Base-by-base conservation (phyloP, 1,140 invertebrate species). In the Belonocnema kinseyi region DNA sequence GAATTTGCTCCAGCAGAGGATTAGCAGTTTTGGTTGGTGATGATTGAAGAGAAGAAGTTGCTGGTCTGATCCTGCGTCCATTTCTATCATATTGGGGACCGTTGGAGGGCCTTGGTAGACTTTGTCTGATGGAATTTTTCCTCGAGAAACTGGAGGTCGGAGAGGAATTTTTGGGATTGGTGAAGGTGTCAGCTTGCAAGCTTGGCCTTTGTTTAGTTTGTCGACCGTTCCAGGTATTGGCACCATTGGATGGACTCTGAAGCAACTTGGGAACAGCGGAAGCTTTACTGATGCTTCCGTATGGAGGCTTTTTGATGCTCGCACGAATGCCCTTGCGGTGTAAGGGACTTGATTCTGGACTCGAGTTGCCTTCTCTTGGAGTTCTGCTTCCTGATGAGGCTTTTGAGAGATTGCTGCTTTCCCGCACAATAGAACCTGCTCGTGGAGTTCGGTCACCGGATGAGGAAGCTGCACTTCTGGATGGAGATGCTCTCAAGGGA, bases 221-320 rank as follows among this genome's bases (percentile, higher is more conserved):
- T 10, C 95, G 91, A 3, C 95, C 95, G 80, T 93, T 94, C 95
- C 95, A 96, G 0, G 95, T 95, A 77, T 95, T 95, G 56, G 93
- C 93, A 40, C 82, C 90, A 78, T 77, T 86, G 8, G 85, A 46
- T 53, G 75, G 74, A 21, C 71, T 75, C 56, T 87, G 75, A 17
- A 74, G 54, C 50, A 76, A 71, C 61, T 77, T 77, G 75, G 40
- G 89, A 83, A 56, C 86, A 81, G 4, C 6, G 76, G 89, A 77
- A 83, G 91, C 80, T 86, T 92, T 76, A 85, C 90, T 86, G 78
- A 91, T 50, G 86, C 91, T 93, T 0, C 88, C 90, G 0, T 92
- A 87, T 26, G 91, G 90, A 1, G 92, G 92, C 2, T 92, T 83
- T 72, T 89, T 90, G 61, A 66, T 33, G 16, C 61, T 66, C 8